Evolutionary conservation across 2,888 invertebrate species (phyloP), one percentile per base, ranked within the genome.

Genomic region (Neoaliturus tenellus): DNA sequence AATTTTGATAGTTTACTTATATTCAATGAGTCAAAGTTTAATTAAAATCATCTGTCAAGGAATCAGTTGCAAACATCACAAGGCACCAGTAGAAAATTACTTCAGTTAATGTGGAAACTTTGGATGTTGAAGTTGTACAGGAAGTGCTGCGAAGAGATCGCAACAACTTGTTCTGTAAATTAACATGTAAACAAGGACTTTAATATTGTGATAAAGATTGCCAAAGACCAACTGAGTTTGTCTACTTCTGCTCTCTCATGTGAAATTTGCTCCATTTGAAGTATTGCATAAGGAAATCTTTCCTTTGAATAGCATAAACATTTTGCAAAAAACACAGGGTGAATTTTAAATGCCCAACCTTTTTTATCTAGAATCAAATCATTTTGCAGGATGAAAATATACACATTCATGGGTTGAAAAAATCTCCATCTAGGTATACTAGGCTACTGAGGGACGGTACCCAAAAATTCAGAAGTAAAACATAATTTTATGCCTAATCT

Each of bases 121-220:
- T 2, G 48, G 39, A 14, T 28, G 48, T 48, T 23, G 35, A 25
- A 23, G 35, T 75, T 71, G 3, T 28, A 44, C 75, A 44, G 75
- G 48, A 75, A 75, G 20, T 44, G 28, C 39, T n/a, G n/a, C n/a
- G n/a, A n/a, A n/a, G n/a, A n/a, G 5, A 41, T 28, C 4, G 17
- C 48, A 23, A 44, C 75, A 44, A 75, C 25, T 75, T 75, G 75
- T 48, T 75, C 48, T 41, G 10, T 48, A 44, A 75, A 75, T 75
- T 75, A 75, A 75, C 75, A 75, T 75, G 75, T 75, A 75, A 75
- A 75, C 75, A 75, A 44, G 75, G 48, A 44, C 35, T 48, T 75
- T 71, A 71, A 75, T 41, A n/a, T 75, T 44, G 75, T 75, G 75
- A 75, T 44, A 39, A 75, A 75, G 75, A 44, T 44, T 75, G 75